phyloP scores from a whole-genome alignment of 2,888 invertebrate genomes.

The Cotesia congregata region DNA sequence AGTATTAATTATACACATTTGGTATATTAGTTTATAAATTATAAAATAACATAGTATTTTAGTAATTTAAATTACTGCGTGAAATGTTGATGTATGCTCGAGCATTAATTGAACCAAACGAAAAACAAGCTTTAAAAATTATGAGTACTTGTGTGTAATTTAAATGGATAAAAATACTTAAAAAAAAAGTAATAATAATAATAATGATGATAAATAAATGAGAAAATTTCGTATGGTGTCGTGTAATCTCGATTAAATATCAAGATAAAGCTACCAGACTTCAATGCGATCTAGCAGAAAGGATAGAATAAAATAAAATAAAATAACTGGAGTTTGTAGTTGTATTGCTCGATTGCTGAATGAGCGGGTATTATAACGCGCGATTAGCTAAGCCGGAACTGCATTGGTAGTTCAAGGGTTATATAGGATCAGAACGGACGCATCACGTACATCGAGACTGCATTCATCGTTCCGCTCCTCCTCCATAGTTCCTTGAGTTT shows the following conservation, averaged over 20 bases:
- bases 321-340: not conserved
- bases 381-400: conserved; percentile 58
- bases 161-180: not conserved
- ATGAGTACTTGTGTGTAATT: not conserved
- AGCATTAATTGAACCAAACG: not conserved
- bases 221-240: not conserved
- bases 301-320: not conserved
- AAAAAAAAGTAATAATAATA: too few relatives aligned
- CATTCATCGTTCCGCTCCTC: conserved; percentile 36
- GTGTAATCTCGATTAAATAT: conserved; percentile 6
- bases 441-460: conserved; percentile 42
- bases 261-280: conserved; percentile 13
- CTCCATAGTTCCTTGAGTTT: conserved; percentile 17
- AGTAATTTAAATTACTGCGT: not conserved
- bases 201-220: not conserved
- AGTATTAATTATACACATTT: not conserved
- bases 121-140: not conserved
- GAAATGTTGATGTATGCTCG: not conserved
- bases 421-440: conserved; percentile 49
- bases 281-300: not conserved
- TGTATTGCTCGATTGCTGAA: conserved; percentile 29
- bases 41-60: not conserved
- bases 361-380: conserved; percentile 47
- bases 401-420: conserved; percentile 54
- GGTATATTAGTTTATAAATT: not conserved